A percentile compares a stretch with the other conserved stretches of the same genome.
Evolutionary conservation across 1,140 invertebrate species (phyloP).

Genomic region (Scaptodrosophila lebanonensis): DNA sequence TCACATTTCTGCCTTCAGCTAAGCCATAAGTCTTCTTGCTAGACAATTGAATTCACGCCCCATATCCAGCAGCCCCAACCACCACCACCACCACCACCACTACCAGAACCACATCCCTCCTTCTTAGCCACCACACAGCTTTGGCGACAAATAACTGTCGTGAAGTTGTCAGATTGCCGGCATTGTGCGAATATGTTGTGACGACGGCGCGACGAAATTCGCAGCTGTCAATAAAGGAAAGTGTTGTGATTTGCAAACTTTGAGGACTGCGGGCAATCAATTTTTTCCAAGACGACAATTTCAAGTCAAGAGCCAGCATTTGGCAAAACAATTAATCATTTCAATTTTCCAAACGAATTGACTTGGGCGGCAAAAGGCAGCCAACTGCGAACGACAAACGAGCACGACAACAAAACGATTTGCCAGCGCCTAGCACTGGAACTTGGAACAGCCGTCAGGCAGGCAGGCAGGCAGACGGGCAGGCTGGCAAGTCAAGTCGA

Average conservation of each 20-base stretch:
- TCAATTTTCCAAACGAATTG: conserved; percentile 61
- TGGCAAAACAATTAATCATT: conserved; percentile 57
- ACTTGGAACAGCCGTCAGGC: not conserved
- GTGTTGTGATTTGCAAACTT: conserved; percentile 46
- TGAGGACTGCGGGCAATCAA: conserved; percentile 41
- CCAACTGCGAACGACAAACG: conserved; percentile 10
- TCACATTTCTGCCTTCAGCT: no score
- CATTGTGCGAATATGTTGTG: not conserved
- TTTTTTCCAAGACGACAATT: conserved; percentile 19
- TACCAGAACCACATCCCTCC: no score
- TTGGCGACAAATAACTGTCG: conserved; percentile 42
- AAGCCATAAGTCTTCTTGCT: no score
- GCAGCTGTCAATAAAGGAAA: conserved; percentile 38
- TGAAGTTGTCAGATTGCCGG: conserved; percentile 29
- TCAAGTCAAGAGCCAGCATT: conserved; percentile 29
- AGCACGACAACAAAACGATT: conserved; percentile 36
- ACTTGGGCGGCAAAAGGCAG: not conserved
- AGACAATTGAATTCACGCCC: no score
- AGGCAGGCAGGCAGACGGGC: not conserved
- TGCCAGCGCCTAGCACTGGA: conserved; percentile 8
- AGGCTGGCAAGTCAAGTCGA: no score
- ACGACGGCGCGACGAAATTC: conserved; percentile 23
- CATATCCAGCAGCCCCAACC: no score
- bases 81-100: no score
- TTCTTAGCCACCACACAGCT: conserved; percentile 1